Evolutionary conservation across 2,888 invertebrate species (phyloP).

Genomic region (Archaeoteleia sp.): DNA sequence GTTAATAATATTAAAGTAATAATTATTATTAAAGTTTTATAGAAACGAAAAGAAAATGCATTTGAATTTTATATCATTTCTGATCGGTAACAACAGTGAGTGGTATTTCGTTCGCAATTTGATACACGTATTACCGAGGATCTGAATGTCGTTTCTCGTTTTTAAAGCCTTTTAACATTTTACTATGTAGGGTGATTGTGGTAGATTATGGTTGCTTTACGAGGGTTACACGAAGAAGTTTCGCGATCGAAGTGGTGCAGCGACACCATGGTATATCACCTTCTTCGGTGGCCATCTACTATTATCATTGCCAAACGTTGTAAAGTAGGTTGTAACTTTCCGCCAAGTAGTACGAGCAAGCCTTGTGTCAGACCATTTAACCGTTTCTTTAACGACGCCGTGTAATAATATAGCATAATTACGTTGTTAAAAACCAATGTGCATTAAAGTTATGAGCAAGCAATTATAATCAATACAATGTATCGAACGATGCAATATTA

Average conservation of each 20-base stretch:
- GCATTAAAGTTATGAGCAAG: background rate
- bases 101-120: constrained; percentile 1
- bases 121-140: constrained; percentile 6
- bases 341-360: constrained; percentile 11
- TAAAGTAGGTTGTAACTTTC: constrained; percentile 11
- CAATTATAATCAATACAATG: background rate
- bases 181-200: background rate
- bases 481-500: no score
- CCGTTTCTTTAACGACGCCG: background rate
- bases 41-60: no score
- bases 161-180: constrained; percentile 1
- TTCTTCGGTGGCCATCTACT: no score
- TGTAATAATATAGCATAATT: no score
- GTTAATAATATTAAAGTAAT: no score
- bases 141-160: constrained; percentile 5
- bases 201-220: constrained; percentile 13
- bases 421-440: background rate
- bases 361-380: background rate
- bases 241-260: constrained; percentile 3
- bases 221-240: background rate
- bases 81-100: background rate
- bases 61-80: background rate
- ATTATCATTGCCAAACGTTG: background rate
- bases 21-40: no score
- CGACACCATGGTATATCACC: no score